Base-by-base conservation (phyloP, 2,888 invertebrate genomes). In the Hirudinaria manillensis region DNA sequence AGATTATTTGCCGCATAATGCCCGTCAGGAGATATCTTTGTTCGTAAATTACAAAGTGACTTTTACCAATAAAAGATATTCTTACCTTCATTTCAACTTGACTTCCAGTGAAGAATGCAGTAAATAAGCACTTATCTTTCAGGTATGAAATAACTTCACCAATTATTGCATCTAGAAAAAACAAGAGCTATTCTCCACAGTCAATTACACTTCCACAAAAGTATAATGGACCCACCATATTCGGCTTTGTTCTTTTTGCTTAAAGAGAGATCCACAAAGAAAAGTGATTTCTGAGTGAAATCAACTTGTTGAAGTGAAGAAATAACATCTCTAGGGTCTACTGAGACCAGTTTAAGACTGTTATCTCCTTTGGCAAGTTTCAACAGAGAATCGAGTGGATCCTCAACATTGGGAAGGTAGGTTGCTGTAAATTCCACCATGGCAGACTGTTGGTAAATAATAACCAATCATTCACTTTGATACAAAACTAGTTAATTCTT, bases 41-140 rank as follows among this genome's bases (percentile, higher is more conserved):
- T 61, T 21, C 7, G 1, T 27, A 13, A 13, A 24, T 4, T 29
- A 7, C 24, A 10, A 19, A 19, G 7, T 61, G 29, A 16, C 24
- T 16, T 7, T 6, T 24, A 61, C 10, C 3, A n/a, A 61, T 27
- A 19, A 27, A 4, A 61, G 24, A 7, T 29, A 61, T 7, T 19
- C n/a, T 73, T 21, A 56, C 68, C 76, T 76, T 72, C 66, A 51
- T 75, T 72, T 7, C 75, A 34, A 13, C 34, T 19, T 27, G 68
- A 10, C 45, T 32, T 24, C 70, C 77, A 24, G 78, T 78, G 71
- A 77, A 77, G 19, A 75, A 65, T 29, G 78, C 78, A 27, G 76
- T 77, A 70, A 76, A 78, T 21, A 76, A 72, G 36, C 68, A 51
- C 7, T 53, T 45, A n/a, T 68, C 24, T 70, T 76, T 70, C 55